Conservation (phyloP, 2,797 vertebrate species). For the Choloepus didactylus region DNA sequence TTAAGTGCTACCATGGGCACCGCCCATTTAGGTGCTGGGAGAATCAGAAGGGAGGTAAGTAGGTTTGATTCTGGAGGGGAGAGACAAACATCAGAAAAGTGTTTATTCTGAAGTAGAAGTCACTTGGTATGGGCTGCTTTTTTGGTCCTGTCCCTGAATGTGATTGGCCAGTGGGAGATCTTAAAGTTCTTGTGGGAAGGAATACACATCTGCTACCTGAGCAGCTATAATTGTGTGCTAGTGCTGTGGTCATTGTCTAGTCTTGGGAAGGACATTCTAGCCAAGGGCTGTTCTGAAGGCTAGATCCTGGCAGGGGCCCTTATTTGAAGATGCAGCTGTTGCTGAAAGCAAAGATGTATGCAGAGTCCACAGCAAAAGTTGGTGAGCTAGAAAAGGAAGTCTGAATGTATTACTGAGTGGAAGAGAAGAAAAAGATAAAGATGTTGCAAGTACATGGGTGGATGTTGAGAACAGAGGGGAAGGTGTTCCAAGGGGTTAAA, state of each 20-base stretch:
- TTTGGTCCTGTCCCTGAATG: not conserved
- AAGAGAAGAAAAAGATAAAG: slow-evolving; percentile 49
- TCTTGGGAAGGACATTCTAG: slow-evolving; percentile 1
- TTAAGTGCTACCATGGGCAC: not conserved
- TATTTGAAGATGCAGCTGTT: slow-evolving; percentile 49
- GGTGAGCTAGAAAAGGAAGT: slow-evolving; percentile 35
- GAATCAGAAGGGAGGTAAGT: slow-evolving; percentile 33
- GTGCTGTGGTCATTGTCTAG: slow-evolving; percentile 23
- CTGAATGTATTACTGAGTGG: not conserved
- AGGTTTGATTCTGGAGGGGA: not conserved
- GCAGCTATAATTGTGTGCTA: not conserved
- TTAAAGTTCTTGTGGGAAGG: not conserved
- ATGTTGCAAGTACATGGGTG: not conserved
- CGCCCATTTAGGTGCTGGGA: not conserved
- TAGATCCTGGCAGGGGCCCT: not conserved
- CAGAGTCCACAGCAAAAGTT: slow-evolving; percentile 2
- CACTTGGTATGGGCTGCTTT: slow-evolving; percentile 21
- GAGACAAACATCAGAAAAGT: slow-evolving; percentile 14
- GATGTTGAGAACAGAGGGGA: not conserved
- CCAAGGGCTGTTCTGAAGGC: not conserved
- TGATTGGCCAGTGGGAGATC: not conserved
- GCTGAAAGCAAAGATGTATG: not conserved
- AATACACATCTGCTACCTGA: not conserved
- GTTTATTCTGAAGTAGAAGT: slow-evolving; percentile 33
- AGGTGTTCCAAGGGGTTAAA: slow-evolving; percentile 51